A percentile compares a stretch with the other conserved stretches of the same genome.
Conservation (phyloP, 2,797 vertebrate species). For the Rhadinocentrus ornatus region DNA sequence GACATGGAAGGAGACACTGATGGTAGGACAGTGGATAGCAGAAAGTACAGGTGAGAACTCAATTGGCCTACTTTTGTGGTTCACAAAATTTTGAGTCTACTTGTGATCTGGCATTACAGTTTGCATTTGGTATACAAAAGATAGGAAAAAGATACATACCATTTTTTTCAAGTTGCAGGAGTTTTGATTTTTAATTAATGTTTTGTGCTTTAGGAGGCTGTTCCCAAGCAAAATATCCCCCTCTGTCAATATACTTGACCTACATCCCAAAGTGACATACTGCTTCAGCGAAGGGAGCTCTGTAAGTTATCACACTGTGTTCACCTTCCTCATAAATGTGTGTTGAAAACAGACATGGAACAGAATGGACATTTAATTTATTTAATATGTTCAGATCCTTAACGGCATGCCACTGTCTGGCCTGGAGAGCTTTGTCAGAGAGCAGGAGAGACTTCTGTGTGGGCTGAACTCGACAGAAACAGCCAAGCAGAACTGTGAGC, state of each 20-base stretch:
- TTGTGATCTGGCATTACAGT: background rate
- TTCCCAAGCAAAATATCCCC: conserved; percentile 92
- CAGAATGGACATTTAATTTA: conserved; percentile 1
- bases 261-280: conserved; percentile 89
- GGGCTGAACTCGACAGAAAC: conserved; percentile 52
- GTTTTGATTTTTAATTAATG: background rate
- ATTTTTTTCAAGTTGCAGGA: too few species aligned
- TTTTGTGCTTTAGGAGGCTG: conserved; percentile 82
- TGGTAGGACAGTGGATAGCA: conserved; percentile 84
- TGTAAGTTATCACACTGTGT: conserved; percentile 77
- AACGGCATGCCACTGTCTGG: conserved; percentile 82
- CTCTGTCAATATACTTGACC: conserved; percentile 82
- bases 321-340: background rate
- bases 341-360: background rate
- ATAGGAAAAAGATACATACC: background rate
- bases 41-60: conserved; percentile 80
- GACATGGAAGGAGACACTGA: conserved; percentile 88
- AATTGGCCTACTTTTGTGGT: background rate
- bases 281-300: conserved; percentile 83
- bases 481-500: conserved; percentile 39
- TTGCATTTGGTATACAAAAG: background rate
- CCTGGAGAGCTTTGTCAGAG: conserved; percentile 89
- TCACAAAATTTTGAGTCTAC: background rate
- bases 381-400: conserved; percentile 79
- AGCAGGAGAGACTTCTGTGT: conserved; percentile 87